A percentile compares a stretch with the other conserved stretches of the same genome.
phyloP scores from a whole-genome alignment of 2,888 invertebrate genomes.

The Belgica antarctica region DNA sequence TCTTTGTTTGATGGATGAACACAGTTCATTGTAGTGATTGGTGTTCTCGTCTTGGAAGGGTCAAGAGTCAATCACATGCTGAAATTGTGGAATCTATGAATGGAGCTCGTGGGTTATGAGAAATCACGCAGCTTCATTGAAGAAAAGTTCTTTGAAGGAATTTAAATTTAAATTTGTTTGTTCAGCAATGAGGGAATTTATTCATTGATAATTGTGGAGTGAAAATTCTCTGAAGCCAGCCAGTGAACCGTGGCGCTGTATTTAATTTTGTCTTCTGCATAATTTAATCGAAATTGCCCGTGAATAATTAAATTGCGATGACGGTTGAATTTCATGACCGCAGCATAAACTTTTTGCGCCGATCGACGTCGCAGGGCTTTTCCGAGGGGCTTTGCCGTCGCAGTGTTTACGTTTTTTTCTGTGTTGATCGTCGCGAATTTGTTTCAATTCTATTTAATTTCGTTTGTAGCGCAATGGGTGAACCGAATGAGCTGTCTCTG shows the following conservation, averaged over 20 bases:
- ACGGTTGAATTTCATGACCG: not conserved
- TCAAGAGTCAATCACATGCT: slow-evolving; percentile 25
- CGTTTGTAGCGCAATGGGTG: slow-evolving; percentile 67
- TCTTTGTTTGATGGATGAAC: slow-evolving; percentile 31
- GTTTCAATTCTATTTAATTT: not conserved
- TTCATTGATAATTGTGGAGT: not conserved
- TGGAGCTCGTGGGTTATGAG: not conserved
- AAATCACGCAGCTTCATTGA: not conserved
- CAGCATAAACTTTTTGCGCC: not conserved
- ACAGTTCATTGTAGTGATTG: slow-evolving; percentile 29
- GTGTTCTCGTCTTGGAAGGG: not conserved
- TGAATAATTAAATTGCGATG: slow-evolving; percentile 3
- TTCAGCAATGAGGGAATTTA: not conserved
- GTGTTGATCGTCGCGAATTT: not conserved
- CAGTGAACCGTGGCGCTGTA: not conserved
- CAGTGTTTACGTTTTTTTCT: slow-evolving; percentile 5
- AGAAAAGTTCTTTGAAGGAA: too few relatives aligned
- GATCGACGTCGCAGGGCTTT: not conserved
- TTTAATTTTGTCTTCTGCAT: too few relatives aligned
- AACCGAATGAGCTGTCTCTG: slow-evolving; percentile 71
- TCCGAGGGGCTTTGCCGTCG: too few relatives aligned
- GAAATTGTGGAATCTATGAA: not conserved
- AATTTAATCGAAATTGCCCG: not conserved
- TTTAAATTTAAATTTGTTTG: not conserved
- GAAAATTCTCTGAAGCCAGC: not conserved